Percentiles rank a stretch among this genome's conserved stretches.
Evolutionary conservation across 2,888 invertebrate species (phyloP).

Genomic region (Eupithecia dodoneata): DNA sequence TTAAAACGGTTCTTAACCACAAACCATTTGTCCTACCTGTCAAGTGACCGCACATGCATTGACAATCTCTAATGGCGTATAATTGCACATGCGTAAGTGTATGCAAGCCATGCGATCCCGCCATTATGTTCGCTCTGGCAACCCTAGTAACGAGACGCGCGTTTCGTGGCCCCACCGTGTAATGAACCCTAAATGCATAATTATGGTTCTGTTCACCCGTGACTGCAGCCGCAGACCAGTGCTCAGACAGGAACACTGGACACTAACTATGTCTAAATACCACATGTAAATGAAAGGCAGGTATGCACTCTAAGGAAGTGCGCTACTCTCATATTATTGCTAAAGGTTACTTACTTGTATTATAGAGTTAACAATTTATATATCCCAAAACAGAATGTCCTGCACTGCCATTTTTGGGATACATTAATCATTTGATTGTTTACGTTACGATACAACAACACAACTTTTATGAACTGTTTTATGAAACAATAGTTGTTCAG

Average conservation of each 20-base stretch:
- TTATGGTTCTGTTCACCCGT: constrained; percentile 17
- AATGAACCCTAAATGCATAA: constrained; percentile 28
- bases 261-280: neutral
- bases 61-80: neutral
- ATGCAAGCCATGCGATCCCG: neutral
- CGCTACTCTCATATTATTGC: neutral
- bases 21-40: neutral
- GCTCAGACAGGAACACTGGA: neutral
- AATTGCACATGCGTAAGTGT: constrained; percentile 1
- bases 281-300: neutral
- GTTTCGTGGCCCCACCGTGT: constrained; percentile 19
- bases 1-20: neutral
- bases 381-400: no score
- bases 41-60: neutral
- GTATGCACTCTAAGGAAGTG: neutral
- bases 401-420: no score
- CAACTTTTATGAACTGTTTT: neutral
- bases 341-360: neutral
- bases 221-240: neutral
- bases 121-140: constrained; percentile 20
- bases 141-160: constrained; percentile 22
- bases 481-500: neutral
- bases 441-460: no score
- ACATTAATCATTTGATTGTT: no score
- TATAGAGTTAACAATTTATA: neutral